Conservation (phyloP, 2,888 invertebrate species). For the Hydrotaea cyrtoneurina region DNA sequence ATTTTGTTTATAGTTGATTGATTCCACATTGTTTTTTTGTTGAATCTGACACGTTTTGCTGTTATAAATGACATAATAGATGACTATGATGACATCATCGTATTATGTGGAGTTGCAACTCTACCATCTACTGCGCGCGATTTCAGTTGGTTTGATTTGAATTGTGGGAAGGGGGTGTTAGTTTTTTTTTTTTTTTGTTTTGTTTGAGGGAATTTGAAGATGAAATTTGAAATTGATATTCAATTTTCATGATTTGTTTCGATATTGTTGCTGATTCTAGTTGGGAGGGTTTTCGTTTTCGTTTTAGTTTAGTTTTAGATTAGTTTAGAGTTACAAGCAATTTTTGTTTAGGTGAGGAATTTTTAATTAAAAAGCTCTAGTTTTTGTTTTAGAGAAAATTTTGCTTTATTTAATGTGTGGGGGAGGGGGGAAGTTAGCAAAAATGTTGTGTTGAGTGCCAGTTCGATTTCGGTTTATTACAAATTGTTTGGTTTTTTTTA, state of each 20-base stretch:
- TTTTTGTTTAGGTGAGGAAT: conserved; percentile 10
- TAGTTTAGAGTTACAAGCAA: conserved; percentile 29
- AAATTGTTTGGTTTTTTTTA: conserved; percentile 13
- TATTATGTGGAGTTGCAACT: conserved; percentile 80
- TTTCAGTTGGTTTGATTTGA: conserved; percentile 52
- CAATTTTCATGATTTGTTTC: conserved; percentile 75
- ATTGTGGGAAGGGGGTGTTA: not conserved
- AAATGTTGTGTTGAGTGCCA: conserved; percentile 44
- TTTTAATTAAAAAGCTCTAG: conserved; percentile 25
- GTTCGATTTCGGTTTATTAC: conserved; percentile 22
- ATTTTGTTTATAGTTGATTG: conserved; percentile 45
- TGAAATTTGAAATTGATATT: conserved; percentile 77
- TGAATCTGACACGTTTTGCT: conserved; percentile 33
- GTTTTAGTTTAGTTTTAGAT: conserved; percentile 43
- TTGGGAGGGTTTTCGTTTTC: conserved; percentile 16
- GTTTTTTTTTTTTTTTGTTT: not conserved
- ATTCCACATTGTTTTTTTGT: conserved; percentile 46
- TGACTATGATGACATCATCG: conserved; percentile 74
- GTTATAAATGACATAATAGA: conserved; percentile 76
- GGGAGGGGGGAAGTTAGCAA: conserved; percentile 37
- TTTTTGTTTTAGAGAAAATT: conserved; percentile 34
- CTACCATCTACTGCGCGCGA: conserved; percentile 75
- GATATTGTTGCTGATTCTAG: conserved; percentile 44
- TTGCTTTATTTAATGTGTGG: conserved; percentile 31
- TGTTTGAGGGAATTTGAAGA: conserved; percentile 59